phyloP scores from a whole-genome alignment of 2,888 invertebrate species.

The Rhogogaster chlorosoma region DNA sequence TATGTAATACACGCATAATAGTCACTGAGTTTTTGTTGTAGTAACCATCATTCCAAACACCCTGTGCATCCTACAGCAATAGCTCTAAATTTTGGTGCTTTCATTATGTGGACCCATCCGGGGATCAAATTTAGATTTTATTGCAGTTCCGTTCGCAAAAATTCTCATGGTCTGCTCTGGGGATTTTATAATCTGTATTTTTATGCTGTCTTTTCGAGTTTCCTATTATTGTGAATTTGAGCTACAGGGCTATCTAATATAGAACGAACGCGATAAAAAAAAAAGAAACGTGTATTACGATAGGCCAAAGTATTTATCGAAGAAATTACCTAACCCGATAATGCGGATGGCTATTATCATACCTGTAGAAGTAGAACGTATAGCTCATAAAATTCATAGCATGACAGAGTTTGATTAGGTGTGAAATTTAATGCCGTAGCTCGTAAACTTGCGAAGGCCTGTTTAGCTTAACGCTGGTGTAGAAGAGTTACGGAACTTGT shows the following conservation, averaged over 20 bases:
- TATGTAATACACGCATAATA: neutral
- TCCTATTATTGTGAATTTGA: neutral
- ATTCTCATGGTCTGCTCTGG: neutral
- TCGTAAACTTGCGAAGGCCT: neutral
- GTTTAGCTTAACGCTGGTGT: neutral
- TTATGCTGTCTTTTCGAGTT: neutral
- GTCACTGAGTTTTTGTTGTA: neutral
- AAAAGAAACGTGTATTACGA: neutral
- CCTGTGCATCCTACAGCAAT: neutral
- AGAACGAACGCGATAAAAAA: neutral
- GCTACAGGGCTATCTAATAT: neutral
- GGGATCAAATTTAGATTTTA: neutral
- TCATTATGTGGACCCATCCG: neutral
- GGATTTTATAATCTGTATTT: neutral
- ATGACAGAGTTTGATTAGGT: constrained; percentile 35
- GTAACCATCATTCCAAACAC: constrained; percentile 5
- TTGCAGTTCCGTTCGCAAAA: neutral
- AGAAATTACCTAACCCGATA: neutral
- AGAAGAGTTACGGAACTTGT: constrained; percentile 5
- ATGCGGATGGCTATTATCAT: neutral
- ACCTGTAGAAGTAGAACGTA: constrained; percentile 16
- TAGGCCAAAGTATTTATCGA: neutral
- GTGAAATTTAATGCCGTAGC: constrained; percentile 23
- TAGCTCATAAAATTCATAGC: constrained; percentile 22
- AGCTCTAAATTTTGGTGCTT: constrained; percentile 3